Conservation (phyloP, 2,113 vertebrate species). For the Archocentrus centrarchus region DNA sequence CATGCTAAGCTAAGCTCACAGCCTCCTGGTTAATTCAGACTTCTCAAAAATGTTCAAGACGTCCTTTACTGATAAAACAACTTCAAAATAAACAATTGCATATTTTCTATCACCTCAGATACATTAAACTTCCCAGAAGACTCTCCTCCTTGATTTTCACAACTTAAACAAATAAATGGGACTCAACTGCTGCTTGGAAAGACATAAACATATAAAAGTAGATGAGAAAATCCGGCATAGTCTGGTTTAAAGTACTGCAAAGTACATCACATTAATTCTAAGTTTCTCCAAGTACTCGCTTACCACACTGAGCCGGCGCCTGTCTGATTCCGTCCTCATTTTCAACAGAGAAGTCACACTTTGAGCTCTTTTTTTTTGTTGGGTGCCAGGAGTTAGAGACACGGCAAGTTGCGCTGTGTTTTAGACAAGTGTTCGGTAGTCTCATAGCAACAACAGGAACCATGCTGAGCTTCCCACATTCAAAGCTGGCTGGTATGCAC, state of each 20-base stretch:
- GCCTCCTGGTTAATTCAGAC: neutral
- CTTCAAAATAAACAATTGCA: neutral
- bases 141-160: neutral
- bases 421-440: constrained; percentile 32
- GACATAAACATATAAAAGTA: neutral
- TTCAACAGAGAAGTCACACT: constrained; percentile 31
- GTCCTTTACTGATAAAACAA: neutral
- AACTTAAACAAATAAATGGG: neutral
- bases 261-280: neutral
- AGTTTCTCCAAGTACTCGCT: neutral
- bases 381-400: constrained; percentile 23
- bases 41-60: neutral
- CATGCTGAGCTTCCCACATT: constrained; percentile 46
- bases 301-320: neutral
- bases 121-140: neutral
- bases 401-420: neutral
- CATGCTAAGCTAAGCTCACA: neutral
- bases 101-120: neutral
- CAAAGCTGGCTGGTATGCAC: neutral
- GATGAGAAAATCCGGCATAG: neutral
- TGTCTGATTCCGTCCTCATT: constrained; percentile 12
- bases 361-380: constrained; percentile 8
- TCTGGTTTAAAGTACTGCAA: neutral
- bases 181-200: neutral
- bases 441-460: constrained; percentile 57